Base-by-base conservation (phyloP, 1,140 invertebrate genomes). In the Macrocentrus cingulum region DNA sequence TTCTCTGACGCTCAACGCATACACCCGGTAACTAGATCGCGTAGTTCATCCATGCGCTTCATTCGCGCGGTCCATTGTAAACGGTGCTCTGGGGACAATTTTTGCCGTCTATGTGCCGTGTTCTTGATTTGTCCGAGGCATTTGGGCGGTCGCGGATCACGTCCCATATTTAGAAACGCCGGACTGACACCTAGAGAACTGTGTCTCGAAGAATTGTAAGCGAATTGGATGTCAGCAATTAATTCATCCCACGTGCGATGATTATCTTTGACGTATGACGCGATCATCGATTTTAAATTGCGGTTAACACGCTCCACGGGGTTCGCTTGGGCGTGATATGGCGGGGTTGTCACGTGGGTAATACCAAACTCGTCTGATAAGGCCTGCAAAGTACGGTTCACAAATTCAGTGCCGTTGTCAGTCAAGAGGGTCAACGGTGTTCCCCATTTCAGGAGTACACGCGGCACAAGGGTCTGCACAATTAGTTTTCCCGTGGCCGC, bases 381-480 rank as follows among this genome's bases (percentile, higher is more conserved):
- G 34, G 63, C 4, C 62, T 36, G 5, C 41, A 63, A 1, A 56
- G 52, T 16, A 20, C 46, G 48, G 19, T 70, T 68, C 32, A 59
- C 63, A 52, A 81, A 82, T 54, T 82, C 75, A 7, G 60, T 65
- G 1, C 76, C 80, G 55, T 79, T 77, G 55, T 83, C 79, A 29
- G 71, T 62, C 0, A 76, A 46, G 1, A 77, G 48, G 1, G 63
- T 66, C 44, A 61, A 41, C 2, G 74, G 74, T 11, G 66, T 52
- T 13, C 73, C 74, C 53, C 71, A 74, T 2, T 66, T 32, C 2
- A 59, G 58, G 19, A 76, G 61, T 1, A 76, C 59, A 8, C 57
- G 22, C 1, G 75, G 61, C 22, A 72, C 63, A 1, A 78, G 42
- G 9, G 60, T 50, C 37, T 64, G 57, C 6, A 45, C 59, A 1